Percentiles rank a stretch among this genome's conserved stretches.
These are phyloP conservation scores for Muntiacus reevesi DNA, from an alignment of 2,113 vertebrate genomes.

Conservation along the genomic window DNA sequence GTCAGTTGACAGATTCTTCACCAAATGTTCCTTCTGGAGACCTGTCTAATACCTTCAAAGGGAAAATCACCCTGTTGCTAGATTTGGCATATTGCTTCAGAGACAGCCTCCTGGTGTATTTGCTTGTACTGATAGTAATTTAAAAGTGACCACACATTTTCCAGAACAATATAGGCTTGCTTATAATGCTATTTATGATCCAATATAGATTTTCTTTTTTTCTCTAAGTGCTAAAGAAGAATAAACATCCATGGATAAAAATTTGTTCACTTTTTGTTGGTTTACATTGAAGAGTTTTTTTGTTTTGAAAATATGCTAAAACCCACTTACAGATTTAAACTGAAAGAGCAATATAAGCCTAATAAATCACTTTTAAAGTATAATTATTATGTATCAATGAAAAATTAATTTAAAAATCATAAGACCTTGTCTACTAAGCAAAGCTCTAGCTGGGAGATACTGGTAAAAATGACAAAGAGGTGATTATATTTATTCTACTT, in stretches of 20 bases:
- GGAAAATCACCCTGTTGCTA: neutral
- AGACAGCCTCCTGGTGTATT: neutral
- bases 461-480: neutral
- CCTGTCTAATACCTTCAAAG: neutral
- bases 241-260: neutral
- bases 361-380: neutral
- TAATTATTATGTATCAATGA: neutral
- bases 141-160: neutral
- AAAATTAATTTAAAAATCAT: neutral
- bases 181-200: neutral
- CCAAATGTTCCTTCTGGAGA: constrained; percentile 50
- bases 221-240: neutral
- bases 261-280: neutral
- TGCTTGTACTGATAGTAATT: neutral
- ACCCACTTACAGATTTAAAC: neutral
- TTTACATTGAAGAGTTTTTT: neutral
- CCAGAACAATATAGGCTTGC: neutral
- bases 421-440: neutral
- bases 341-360: neutral
- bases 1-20: constrained; percentile 41
- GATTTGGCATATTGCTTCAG: neutral
- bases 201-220: neutral
- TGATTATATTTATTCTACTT: neutral
- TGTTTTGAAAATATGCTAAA: neutral
- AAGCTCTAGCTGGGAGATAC: neutral